A percentile compares a stretch with the other conserved stretches of the same genome.
These are phyloP conservation scores for Anoncus sp. DNA, from an alignment of 2,888 invertebrate species.

Conservation along the genomic window DNA sequence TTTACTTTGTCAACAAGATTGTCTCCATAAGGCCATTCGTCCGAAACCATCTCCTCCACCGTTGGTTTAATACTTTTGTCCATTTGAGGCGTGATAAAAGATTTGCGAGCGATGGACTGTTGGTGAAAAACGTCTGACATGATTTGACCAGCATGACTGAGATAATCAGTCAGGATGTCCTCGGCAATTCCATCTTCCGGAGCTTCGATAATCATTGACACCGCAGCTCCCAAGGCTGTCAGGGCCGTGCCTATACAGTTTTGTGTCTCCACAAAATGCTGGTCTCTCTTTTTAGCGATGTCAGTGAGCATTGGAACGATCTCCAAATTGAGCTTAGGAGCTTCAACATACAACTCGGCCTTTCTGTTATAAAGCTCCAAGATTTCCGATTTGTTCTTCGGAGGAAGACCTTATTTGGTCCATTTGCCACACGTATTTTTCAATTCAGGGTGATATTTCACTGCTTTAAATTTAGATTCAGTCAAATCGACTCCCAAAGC, in stretches of 20 bases:
- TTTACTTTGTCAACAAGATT: conserved; percentile 62
- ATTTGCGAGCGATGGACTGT: conserved; percentile 14
- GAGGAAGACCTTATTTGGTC: too few species aligned
- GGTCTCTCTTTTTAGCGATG: conserved; percentile 41
- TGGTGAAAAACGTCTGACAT: conserved; percentile 15
- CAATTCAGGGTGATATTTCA: too few species aligned
- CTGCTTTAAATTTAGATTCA: too few species aligned
- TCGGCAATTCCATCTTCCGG: conserved; percentile 45
- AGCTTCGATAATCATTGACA: conserved; percentile 35
- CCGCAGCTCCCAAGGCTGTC: conserved; percentile 36
- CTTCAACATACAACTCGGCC: conserved; percentile 36
- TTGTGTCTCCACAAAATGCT: conserved; percentile 27
- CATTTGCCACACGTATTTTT: too few species aligned
- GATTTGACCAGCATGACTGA: not conserved
- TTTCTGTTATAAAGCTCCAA: conserved; percentile 1
- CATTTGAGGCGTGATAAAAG: conserved; percentile 34
- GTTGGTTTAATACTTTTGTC: conserved; percentile 46
- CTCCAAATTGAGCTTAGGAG: conserved; percentile 43
- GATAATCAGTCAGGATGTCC: not conserved
- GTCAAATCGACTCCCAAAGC: too few species aligned
- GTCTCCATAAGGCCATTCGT: conserved; percentile 58
- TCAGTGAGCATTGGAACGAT: conserved; percentile 38
- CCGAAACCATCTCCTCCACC: conserved; percentile 36
- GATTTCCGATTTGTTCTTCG: too few species aligned
- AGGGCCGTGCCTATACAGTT: conserved; percentile 46